phyloP scores from a whole-genome alignment of 2,797 vertebrate genomes.

The Erethizon dorsatum region DNA sequence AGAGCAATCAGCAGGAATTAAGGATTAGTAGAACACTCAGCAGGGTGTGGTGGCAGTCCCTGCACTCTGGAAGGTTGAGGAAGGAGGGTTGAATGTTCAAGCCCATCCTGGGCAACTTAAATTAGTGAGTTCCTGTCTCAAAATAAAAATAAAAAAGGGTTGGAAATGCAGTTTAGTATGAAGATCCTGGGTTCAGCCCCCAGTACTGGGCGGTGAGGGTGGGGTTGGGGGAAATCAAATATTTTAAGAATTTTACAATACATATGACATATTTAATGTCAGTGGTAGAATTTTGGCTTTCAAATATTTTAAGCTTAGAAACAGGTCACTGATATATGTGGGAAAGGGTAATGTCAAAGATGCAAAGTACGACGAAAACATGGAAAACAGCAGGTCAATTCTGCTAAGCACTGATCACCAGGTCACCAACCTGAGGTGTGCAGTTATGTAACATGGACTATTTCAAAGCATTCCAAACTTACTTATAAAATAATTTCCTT shows the following conservation, averaged over 20 bases:
- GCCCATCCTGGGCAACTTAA: not conserved
- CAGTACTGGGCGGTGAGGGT: not conserved
- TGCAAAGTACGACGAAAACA: not conserved
- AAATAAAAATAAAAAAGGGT: not conserved
- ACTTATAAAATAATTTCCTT: conserved; percentile 22
- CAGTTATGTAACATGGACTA: not conserved
- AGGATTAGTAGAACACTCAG: not conserved
- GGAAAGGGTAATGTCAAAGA: conserved; percentile 26
- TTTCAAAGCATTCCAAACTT: not conserved
- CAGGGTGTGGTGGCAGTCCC: not conserved
- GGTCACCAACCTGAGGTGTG: not conserved
- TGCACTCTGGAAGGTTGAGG: not conserved
- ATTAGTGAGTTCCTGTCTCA: not conserved
- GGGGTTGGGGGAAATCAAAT: not conserved
- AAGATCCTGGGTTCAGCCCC: not conserved
- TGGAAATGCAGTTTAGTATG: not conserved
- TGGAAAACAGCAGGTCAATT: not conserved
- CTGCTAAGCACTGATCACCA: not conserved
- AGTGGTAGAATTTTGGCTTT: conserved; percentile 7
- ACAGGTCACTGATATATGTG: not conserved
- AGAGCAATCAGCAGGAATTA: not conserved
- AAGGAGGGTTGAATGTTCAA: not conserved
- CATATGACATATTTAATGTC: not conserved
- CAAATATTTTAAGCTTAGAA: conserved; percentile 49
- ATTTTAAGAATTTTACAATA: not conserved